Evolutionary conservation across 2,888 invertebrate species (phyloP).

Genomic region (Carabus problematicus): DNA sequence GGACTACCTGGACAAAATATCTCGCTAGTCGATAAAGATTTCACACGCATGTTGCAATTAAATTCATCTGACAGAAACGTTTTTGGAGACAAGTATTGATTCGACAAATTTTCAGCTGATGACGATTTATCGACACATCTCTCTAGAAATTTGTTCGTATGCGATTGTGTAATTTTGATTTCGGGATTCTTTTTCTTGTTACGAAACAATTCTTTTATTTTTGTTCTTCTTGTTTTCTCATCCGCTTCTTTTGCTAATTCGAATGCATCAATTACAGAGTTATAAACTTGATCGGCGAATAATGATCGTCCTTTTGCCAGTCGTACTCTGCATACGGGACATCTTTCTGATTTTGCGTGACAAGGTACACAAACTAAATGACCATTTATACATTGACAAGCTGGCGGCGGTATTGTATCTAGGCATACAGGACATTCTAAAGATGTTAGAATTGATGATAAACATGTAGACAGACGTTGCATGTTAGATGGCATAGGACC

Average conservation of each 20-base stretch:
- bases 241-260: constrained; percentile 58
- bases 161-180: constrained; percentile 56
- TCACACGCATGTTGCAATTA: constrained; percentile 53
- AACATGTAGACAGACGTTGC: constrained; percentile 62
- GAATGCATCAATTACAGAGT: constrained; percentile 62
- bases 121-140: constrained; percentile 61
- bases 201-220: constrained; percentile 60
- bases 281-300: constrained; percentile 65
- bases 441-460: constrained; percentile 61
- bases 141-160: constrained; percentile 61
- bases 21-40: constrained; percentile 61
- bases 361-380: constrained; percentile 70
- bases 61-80: constrained; percentile 46
- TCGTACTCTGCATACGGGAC: constrained; percentile 69
- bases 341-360: constrained; percentile 65
- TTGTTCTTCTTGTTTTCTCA: constrained; percentile 50
- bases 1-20: constrained; percentile 55
- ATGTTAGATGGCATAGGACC: constrained; percentile 65
- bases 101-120: constrained; percentile 61
- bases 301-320: constrained; percentile 62
- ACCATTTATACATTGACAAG: constrained; percentile 71
- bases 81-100: constrained; percentile 46
- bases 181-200: constrained; percentile 53
- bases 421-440: constrained; percentile 73
- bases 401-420: constrained; percentile 68